Evolutionary conservation across 1,140 invertebrate genomes (phyloP), one percentile per base, ranked within the genome.

Genomic region (Nasonia longicornis): DNA sequence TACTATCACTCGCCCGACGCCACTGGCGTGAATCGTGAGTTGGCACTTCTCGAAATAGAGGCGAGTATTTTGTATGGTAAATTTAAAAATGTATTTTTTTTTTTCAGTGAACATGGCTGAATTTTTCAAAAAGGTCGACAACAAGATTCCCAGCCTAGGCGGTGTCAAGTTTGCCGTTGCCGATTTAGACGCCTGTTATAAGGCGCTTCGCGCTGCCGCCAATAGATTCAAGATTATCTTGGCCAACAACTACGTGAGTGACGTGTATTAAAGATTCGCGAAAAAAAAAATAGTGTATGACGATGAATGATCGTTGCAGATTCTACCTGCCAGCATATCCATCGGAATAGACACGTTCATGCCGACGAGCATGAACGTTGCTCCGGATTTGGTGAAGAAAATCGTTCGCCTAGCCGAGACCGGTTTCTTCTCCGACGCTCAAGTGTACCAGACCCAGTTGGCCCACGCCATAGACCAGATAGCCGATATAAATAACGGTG

Each of bases 291-390:
- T 35, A 35, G 4, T 4, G 26, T 1, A 26, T 4, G 31, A 35
- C 4, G 4, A 35, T 35, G 31, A 35, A 35, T 3, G 20, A 72
- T 45, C 20, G 31, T 14, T 31, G 14, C n/a, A 76, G 74, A 64
- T 64, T 38, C 35, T 76, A 26, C 74, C 74, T 3, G 74, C 74
- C 2, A 3, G 22, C n/a, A 64, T 76, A 26, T 14, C 16, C 12
- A 35, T 76, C 4, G 74, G 74, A 12, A 38, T 76, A 14, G 74
- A 76, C 42, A 76, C 74, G 48, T 76, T 76, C 31, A 76, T 76
- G 74, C 74, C 74, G 16, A 76, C 74, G 35, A 31, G 7, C 20
- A 22, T 76, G n/a, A 76, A 64, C 31, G 20, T 76, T 64, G 52
- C 29, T 76, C 74, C 74, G 31, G 38, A 63, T 20, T 16, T 64